A percentile compares a stretch with the other conserved stretches of the same genome.
These are phyloP conservation scores for Barypeithes pellucidus DNA, from an alignment of 2,888 invertebrate genomes.

Conservation along the genomic window DNA sequence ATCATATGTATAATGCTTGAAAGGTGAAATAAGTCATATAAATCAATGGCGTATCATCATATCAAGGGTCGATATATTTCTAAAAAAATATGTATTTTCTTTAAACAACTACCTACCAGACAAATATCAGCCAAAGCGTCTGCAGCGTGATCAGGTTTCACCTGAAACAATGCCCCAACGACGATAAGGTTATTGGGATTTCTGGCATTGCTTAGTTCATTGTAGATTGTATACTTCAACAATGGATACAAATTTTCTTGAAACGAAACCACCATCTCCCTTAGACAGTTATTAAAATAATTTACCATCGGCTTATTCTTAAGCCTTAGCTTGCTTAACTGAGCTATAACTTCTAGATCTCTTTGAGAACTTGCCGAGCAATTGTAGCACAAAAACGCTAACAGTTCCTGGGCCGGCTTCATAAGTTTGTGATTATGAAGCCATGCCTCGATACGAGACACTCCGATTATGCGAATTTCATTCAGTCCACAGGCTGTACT, in stretches of 20 bases:
- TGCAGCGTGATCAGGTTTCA: constrained; percentile 87
- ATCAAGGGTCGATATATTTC: too few relatives aligned
- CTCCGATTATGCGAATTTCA: constrained; percentile 87
- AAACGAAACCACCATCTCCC: constrained; percentile 90
- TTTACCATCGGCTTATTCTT: constrained; percentile 95
- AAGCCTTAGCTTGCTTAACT: constrained; percentile 90
- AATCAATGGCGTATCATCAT: too few relatives aligned
- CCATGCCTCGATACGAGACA: constrained; percentile 92
- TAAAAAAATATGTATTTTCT: too few relatives aligned
- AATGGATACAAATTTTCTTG: constrained; percentile 89
- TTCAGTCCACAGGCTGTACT: constrained; percentile 89
- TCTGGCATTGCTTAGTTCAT: constrained; percentile 92
- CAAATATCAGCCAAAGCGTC: constrained; percentile 89
- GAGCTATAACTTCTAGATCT: constrained; percentile 82
- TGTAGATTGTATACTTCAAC: constrained; percentile 93
- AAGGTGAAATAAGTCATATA: too few relatives aligned
- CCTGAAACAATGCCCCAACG: constrained; percentile 90
- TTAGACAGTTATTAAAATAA: constrained; percentile 89
- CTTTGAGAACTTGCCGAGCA: constrained; percentile 80
- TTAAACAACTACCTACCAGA: constrained; percentile 70
- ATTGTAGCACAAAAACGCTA: constrained; percentile 93
- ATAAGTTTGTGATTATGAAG: constrained; percentile 96
- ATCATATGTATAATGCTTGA: too few relatives aligned
- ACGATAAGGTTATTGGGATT: constrained; percentile 97
- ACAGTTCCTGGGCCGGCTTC: constrained; percentile 91